phyloP scores from a whole-genome alignment of 2,797 vertebrate species.

The Chelonia mydas region DNA sequence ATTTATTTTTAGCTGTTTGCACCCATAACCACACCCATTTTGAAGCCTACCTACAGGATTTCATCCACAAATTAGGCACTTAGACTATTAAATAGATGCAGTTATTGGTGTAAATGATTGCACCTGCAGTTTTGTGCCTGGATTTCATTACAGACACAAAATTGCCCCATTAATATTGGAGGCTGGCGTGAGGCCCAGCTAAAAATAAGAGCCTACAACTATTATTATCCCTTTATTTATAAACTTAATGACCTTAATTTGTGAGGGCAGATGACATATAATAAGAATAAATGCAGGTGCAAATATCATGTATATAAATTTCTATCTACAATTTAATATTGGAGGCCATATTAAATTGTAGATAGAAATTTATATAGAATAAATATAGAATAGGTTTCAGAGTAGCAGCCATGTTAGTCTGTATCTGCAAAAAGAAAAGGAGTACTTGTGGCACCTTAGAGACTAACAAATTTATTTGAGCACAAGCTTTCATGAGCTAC shows the following conservation, averaged over 20 bases:
- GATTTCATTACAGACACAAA: not conserved
- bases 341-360: not conserved
- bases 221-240: not conserved
- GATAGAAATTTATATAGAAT: too few relatives aligned
- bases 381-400: too few relatives aligned
- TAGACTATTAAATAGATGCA: not conserved
- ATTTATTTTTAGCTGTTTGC: not conserved
- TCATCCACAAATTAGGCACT: not conserved
- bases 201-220: not conserved
- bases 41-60: not conserved
- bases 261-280: not conserved
- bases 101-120: not conserved
- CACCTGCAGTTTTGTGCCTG: not conserved
- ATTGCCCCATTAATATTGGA: not conserved
- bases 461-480: too few relatives aligned
- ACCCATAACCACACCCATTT: not conserved
- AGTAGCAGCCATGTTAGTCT: too few relatives aligned
- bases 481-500: too few relatives aligned
- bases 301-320: not conserved
- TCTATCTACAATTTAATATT: not conserved
- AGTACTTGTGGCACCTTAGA: too few relatives aligned
- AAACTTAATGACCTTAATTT: not conserved
- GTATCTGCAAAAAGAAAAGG: too few relatives aligned
- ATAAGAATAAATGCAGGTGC: not conserved
- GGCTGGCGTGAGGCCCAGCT: not conserved